Evolutionary conservation across 1,140 invertebrate species (phyloP), one percentile per base, ranked within the genome.

Genomic region (Microplitis mediator): DNA sequence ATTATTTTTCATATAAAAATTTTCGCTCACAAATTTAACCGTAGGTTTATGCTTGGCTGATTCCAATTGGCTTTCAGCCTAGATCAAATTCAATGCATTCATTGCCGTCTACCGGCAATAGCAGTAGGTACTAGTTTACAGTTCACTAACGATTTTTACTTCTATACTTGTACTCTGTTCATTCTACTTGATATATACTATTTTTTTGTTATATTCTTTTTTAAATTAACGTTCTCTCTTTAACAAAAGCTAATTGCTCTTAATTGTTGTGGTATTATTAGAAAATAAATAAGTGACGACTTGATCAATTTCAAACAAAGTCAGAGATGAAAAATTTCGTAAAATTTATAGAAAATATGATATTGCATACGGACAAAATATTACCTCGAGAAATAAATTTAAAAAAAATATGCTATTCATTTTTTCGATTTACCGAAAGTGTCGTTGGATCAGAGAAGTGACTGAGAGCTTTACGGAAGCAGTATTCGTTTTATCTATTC

Each of bases 31-130:
- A 39, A 71, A 63, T 63, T 62, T 56, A 39, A 6, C 36, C 67
- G 35, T 39, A 13, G 5, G 16, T 69, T 52, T 71, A 63, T 45
- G 45, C 60, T 71, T 45, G 13, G 45, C 39, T 71, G 39, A 16
- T 71, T 62, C 36, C 69, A 71, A 71, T 71, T 71, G 69, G 60
- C 69, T 71, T 71, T 71, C 60, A 71, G 58, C 45, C 60, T 45
- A 45, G 69, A 60, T 23, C 16, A 14, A 35, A 63, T 54, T 31
- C 60, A 71, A 71, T 71, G 69, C 36, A 71, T 71, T 63, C 69
- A 71, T 71, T 64, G 58, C 69, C 60, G 60, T 71, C 69, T 71
- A 45, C 36, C 39, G 11, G 39, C 39, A 45, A 6, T 11, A 11
- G 39, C 39, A 45, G 8, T 39, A 39, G 60, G 69, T 45, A 16